Base-by-base conservation (phyloP, 1,140 invertebrate genomes). In the Ips typographus region DNA sequence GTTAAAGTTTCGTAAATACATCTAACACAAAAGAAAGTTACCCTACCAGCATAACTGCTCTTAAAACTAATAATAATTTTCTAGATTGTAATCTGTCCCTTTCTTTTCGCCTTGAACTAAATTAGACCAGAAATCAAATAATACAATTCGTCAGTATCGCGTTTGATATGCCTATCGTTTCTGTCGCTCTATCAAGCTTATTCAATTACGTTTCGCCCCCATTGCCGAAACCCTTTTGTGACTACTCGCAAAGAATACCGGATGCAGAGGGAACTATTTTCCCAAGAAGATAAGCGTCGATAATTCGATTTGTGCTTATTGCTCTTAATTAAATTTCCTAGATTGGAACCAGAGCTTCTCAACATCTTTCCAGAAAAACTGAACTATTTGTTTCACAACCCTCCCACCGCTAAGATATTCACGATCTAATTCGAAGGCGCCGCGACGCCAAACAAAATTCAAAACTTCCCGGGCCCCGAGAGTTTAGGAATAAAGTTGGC, bases 81-180 rank as follows among this genome's bases (percentile, higher is more conserved):
- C 7, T 7, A 61, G 59, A 61, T 43, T 36, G 3, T 44, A 43
- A 61, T 47, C 43, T 44, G 44, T 40, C 56, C 22, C 44, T 22
- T 22, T 49, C 62, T 64, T 64, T 64, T 64, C 40, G 62, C 7
- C 39, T 53, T 36, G 36, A 64, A 64, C 22, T 51, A 22, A 49
- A 53, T 64, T 53, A 53, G 37, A 53, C 36, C 41, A n/a, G 38
- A 64, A 64, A 64, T 64, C 62, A 55, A 64, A 64, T 64, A 64
- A 64, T 64, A 64, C 4, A 64, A 64, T 53, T 64, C 38, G 38
- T 22, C 5, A 41, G 41, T 42, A 61, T 61, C 59, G 51, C 49
- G 41, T 64, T 64, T 55, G 62, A 64, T 64, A 64, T 64, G 62
- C 62, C 51, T 51, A 64, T 64, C 62, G 49, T 64, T 64, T 53